Conservation (phyloP, 2,113 vertebrate species). For the Neogobius melanostomus region DNA sequence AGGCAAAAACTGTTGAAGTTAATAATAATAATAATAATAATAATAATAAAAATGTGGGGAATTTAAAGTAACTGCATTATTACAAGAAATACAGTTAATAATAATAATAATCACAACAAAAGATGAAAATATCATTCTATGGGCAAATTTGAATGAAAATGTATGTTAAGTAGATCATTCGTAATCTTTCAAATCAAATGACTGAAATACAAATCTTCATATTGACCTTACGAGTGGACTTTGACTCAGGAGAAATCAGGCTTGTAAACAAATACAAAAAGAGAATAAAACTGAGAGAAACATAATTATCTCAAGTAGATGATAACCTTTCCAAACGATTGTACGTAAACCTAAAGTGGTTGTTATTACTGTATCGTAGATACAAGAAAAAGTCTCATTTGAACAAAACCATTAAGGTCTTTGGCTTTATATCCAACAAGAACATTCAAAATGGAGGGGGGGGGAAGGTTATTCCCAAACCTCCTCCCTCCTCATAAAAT, state of each 20-base stretch:
- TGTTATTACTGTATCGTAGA: conserved; percentile 22
- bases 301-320: conserved; percentile 35
- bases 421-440: conserved; percentile 69
- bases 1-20: conserved; percentile 8
- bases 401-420: conserved; percentile 58
- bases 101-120: too few species aligned
- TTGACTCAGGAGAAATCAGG: conserved; percentile 30
- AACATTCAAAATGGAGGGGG: conserved; percentile 57
- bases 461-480: conserved; percentile 19
- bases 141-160: too few species aligned
- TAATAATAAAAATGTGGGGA: too few species aligned
- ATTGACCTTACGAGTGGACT: neutral
- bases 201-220: neutral
- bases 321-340: conserved; percentile 55
- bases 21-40: too few species aligned
- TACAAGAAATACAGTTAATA: too few species aligned
- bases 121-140: too few species aligned
- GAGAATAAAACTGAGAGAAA: conserved; percentile 15
- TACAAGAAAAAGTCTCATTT: conserved; percentile 25
- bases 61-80: too few species aligned
- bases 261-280: conserved; percentile 71
- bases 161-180: too few species aligned
- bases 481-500: conserved; percentile 7
- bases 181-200: too few species aligned
- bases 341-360: conserved; percentile 40